A percentile compares a stretch with the other conserved stretches of the same genome.
Evolutionary conservation across 2,888 invertebrate genomes (phyloP).

Genomic region (Volucella zonaria): DNA sequence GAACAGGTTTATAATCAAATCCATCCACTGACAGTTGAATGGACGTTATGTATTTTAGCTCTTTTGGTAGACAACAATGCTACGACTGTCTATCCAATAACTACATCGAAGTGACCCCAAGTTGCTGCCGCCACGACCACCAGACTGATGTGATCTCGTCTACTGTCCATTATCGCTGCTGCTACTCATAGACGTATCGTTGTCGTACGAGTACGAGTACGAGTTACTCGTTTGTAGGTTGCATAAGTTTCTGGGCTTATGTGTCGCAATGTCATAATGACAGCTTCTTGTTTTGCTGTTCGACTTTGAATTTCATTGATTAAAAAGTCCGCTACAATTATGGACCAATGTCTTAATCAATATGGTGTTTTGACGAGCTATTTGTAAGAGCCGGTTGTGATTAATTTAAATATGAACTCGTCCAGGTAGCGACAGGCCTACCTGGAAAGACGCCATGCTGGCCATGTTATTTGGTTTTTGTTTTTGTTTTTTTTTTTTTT

Average conservation of each 20-base stretch:
- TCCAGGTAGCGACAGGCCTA: not conserved
- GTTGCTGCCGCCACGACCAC: slow-evolving; percentile 12
- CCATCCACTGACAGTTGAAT: slow-evolving; percentile 44
- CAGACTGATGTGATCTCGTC: slow-evolving; percentile 21
- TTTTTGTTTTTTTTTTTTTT: not conserved
- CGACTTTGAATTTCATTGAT: slow-evolving; percentile 68
- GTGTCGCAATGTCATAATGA: slow-evolving; percentile 69
- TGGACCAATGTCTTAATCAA: slow-evolving; percentile 69
- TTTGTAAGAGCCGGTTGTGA: slow-evolving; percentile 65
- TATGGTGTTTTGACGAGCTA: slow-evolving; percentile 47
- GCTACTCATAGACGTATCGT: slow-evolving; percentile 36
- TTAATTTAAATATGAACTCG: slow-evolving; percentile 26
- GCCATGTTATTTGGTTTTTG: not conserved
- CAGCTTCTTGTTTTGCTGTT: slow-evolving; percentile 67
- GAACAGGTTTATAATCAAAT: slow-evolving; percentile 58
- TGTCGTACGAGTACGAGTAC: slow-evolving; percentile 35
- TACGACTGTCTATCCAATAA: slow-evolving; percentile 21
- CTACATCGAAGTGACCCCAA: slow-evolving; percentile 31
- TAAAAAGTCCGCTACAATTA: slow-evolving; percentile 66
- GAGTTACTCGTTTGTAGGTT: slow-evolving; percentile 52
- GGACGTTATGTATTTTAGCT: slow-evolving; percentile 55
- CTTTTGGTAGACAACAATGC: slow-evolving; percentile 19
- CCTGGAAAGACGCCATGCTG: not conserved
- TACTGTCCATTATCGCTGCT: slow-evolving; percentile 9
- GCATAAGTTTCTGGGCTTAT: slow-evolving; percentile 61